Evolutionary conservation across 2,113 vertebrate genomes (phyloP).

Genomic region (Phalacrocorax pelagicus): DNA sequence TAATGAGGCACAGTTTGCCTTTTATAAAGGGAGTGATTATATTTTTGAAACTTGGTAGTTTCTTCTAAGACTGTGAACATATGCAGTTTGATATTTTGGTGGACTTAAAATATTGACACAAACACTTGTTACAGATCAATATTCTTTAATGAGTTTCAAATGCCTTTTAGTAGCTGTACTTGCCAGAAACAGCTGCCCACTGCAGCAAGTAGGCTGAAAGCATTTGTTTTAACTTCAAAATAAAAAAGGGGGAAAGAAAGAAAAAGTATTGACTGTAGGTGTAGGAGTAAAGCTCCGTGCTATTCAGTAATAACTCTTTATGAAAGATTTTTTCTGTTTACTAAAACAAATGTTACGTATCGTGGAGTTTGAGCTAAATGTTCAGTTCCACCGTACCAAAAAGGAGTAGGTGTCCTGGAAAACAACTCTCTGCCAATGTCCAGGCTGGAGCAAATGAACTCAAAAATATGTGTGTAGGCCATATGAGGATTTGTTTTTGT

Average conservation of each 20-base stretch:
- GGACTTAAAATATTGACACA: background rate
- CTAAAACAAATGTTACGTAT: background rate
- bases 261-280: background rate
- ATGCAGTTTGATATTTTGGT: background rate
- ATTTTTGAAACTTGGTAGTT: background rate
- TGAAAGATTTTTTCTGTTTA: background rate
- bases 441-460: slow-evolving; percentile 9
- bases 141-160: background rate
- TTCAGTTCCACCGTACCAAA: background rate
- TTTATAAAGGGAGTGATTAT: background rate
- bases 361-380: background rate
- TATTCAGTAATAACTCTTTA: background rate
- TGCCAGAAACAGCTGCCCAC: background rate
- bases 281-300: background rate
- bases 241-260: background rate
- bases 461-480: slow-evolving; percentile 56
- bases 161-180: background rate
- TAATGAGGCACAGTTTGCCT: background rate
- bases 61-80: background rate
- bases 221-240: background rate
- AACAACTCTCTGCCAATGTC: background rate
- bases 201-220: background rate
- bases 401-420: background rate
- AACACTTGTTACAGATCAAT: no score
- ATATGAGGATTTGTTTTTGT: background rate